These are phyloP conservation scores for Limonius californicus DNA, from an alignment of 1,140 invertebrate genomes.

Conservation along the genomic window DNA sequence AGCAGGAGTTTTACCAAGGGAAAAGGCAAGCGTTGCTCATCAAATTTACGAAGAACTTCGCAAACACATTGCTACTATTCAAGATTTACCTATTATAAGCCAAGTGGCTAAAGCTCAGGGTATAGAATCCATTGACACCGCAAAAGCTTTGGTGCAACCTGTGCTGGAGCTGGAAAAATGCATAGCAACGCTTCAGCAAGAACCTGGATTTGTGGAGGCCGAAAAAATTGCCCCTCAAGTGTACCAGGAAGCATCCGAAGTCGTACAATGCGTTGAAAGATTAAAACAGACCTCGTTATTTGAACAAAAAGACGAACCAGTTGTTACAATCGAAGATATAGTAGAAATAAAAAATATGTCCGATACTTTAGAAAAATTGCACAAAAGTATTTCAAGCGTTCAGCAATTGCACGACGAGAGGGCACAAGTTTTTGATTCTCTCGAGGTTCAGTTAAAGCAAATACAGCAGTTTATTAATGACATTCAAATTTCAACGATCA, in stretches of 20 bases:
- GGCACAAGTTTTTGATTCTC: slow-evolving; percentile 27
- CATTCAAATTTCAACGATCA: slow-evolving; percentile 19
- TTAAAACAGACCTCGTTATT: slow-evolving; percentile 29
- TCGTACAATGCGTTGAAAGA: slow-evolving; percentile 37
- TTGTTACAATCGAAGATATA: slow-evolving; percentile 31
- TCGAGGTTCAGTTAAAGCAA: slow-evolving; percentile 28
- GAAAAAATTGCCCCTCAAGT: no score
- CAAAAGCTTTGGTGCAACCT: slow-evolving; percentile 20
- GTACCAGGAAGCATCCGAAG: slow-evolving; percentile 34
- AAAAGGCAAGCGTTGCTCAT: slow-evolving; percentile 7
- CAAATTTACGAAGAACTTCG: slow-evolving; percentile 32
- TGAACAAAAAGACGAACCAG: slow-evolving; percentile 14
- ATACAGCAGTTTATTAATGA: slow-evolving; percentile 17
- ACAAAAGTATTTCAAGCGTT: slow-evolving; percentile 27
- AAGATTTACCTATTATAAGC: slow-evolving; percentile 26
- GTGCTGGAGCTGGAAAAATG: slow-evolving; percentile 37
- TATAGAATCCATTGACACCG: no score
- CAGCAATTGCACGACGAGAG: slow-evolving; percentile 31
- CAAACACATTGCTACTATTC: slow-evolving; percentile 34
- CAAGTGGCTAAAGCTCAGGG: no score
- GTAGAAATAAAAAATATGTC: slow-evolving; percentile 29
- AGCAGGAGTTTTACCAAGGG: background rate
- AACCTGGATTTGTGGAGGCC: slow-evolving; percentile 21
- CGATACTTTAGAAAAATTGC: slow-evolving; percentile 31
- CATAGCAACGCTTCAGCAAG: slow-evolving; percentile 35